These are phyloP conservation scores for Drosophila varians DNA, from an alignment of 1,140 invertebrate species.

Conservation along the genomic window DNA sequence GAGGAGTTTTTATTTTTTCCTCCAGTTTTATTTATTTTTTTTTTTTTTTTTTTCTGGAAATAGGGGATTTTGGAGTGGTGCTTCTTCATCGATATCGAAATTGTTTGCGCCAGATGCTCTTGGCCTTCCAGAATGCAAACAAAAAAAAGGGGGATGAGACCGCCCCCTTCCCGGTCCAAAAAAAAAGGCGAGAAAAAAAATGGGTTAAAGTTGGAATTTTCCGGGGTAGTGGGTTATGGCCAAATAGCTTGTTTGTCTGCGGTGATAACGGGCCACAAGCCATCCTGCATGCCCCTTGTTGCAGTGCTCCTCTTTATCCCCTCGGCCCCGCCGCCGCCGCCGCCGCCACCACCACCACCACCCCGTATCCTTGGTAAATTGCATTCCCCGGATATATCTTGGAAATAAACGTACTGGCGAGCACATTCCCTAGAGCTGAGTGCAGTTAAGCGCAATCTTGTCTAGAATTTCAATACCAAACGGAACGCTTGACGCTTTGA, in stretches of 20 bases:
- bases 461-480: conserved; percentile 77
- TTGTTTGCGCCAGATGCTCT: conserved; percentile 44
- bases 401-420: conserved; percentile 2
- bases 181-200: background rate
- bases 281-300: background rate
- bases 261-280: conserved; percentile 22
- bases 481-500: conserved; percentile 68
- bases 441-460: conserved; percentile 67
- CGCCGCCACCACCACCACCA: no score
- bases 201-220: conserved; percentile 4
- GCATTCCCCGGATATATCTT: conserved; percentile 36
- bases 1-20: background rate
- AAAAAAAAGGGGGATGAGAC: background rate
- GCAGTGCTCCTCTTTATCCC: background rate
- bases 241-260: conserved; percentile 32
- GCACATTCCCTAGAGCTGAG: conserved; percentile 30
- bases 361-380: conserved; percentile 12
- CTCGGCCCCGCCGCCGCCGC: background rate
- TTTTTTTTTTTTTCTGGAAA: conserved; percentile 3
- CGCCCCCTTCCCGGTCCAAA: no score
- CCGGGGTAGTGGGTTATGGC: conserved; percentile 28
- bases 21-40: no score
- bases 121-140: conserved; percentile 20
- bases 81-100: conserved; percentile 52
- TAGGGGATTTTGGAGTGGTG: conserved; percentile 11